Evolutionary conservation across 2,888 invertebrate genomes (phyloP), one percentile per base, ranked within the genome.

Genomic region (Entomobrya proxima): DNA sequence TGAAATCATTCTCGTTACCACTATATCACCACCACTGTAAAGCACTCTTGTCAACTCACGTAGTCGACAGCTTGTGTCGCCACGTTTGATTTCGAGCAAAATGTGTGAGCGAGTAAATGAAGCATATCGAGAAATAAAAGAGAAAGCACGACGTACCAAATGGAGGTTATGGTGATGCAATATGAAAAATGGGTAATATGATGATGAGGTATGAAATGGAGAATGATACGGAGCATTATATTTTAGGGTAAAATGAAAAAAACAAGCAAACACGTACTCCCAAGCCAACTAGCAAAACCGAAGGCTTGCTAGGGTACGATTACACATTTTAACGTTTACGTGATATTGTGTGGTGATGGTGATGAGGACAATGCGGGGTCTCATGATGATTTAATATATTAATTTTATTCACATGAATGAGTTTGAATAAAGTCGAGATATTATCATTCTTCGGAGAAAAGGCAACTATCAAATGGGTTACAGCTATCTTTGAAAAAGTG

Each of bases 31-130:
- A 4, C 40, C 21, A 2, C 13, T 13, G 27, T 40, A 37, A 37
- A 40, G n/a, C 72, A 72, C 30, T 40, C n/a, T 27, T n/a, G 47
- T 40, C 37, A 37, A 21, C 67, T 37, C 67, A 67, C 67, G 67
- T 67, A 67, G 67, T 18, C 67, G 40, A 40, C 40, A 67, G 40
- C 67, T 58, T 58, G 58, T 58, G 58, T 32, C 58, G 27, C 58
- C 58, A 58, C 58, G 32, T 58, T n/a, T 37, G 37, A 64, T 35
- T 64, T 58, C 13, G 32, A 15, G 35, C 24, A 32, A 50, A 44
- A 76, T 30, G 24, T 47, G 78, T 61, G 40, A 64, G 64, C 27
- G 64, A 64, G 64, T 32, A 64, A 78, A 64, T 78, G 58, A 58
- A 30, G 58, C 58, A 58, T 50, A 50, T 58, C 58, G 58, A 30